These are phyloP conservation scores for Rhopalosiphum nymphaeae DNA, from an alignment of 2,888 invertebrate genomes.

Conservation along the genomic window DNA sequence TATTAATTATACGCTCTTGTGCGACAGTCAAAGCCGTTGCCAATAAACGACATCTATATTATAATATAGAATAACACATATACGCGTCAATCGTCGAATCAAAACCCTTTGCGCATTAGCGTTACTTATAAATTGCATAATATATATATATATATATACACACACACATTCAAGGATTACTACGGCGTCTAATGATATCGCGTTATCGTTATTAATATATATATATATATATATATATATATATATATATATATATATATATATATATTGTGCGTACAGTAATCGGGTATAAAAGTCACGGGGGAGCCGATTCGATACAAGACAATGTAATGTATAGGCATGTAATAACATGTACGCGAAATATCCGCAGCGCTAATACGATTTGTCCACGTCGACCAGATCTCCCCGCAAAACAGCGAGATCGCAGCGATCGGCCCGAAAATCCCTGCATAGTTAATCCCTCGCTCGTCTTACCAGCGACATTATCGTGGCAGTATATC, in stretches of 20 bases:
- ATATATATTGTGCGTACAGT: not conserved
- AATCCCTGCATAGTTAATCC: conserved; percentile 5
- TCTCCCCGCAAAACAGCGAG: not conserved
- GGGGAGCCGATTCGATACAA: not conserved
- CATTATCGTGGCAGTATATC: not conserved
- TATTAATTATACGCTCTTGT: not conserved
- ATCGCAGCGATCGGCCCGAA: not conserved
- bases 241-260: not conserved
- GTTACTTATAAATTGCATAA: not conserved
- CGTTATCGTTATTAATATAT: conserved; percentile 1
- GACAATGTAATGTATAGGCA: not conserved
- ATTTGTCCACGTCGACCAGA: not conserved
- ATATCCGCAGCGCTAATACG: not conserved
- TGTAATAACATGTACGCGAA: not conserved
- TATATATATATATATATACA: not conserved
- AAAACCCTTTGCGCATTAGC: conserved; percentile 9
- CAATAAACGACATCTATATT: conserved; percentile 9
- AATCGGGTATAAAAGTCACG: not conserved
- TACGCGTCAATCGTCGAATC: not conserved
- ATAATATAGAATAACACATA: not conserved
- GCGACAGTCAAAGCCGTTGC: conserved; percentile 9
- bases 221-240: not conserved
- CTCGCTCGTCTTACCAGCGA: not conserved
- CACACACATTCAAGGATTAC: not conserved
- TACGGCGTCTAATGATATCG: not conserved